Conservation (phyloP, 2,113 vertebrate genomes). For the Tupaia tana region DNA sequence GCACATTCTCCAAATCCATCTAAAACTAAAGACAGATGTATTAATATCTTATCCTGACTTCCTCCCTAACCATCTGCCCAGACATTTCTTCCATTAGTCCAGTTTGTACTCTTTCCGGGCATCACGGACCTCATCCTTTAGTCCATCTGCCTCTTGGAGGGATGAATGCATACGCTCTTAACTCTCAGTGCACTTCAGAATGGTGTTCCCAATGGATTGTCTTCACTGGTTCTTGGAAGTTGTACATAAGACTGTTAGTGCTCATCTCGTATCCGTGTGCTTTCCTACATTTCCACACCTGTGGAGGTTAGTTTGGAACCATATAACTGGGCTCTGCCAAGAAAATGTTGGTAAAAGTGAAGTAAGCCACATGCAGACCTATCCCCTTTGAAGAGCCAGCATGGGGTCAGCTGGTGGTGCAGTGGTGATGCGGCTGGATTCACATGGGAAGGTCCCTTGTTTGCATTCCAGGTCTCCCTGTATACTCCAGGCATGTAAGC, state of each 20-base stretch:
- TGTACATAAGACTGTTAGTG: background rate
- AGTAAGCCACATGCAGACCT: background rate
- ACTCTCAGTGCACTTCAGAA: background rate
- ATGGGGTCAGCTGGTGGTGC: too few species aligned
- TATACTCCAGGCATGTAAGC: too few species aligned
- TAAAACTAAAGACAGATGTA: slow-evolving; percentile 46
- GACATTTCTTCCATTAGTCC: background rate
- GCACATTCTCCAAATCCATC: slow-evolving; percentile 14
- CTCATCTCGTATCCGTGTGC: background rate
- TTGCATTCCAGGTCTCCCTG: too few species aligned
- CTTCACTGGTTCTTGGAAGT: background rate
- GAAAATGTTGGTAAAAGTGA: background rate
- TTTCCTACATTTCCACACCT: background rate
- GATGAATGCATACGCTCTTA: background rate
- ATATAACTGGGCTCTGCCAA: background rate
- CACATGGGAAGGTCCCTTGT: too few species aligned
- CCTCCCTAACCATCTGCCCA: background rate
- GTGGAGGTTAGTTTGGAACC: background rate
- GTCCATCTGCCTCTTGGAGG: background rate
- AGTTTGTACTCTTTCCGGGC: background rate
- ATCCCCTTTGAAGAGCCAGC: background rate
- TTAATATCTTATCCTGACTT: slow-evolving; percentile 51
- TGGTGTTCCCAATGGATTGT: background rate
- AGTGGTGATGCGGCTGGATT: too few species aligned
- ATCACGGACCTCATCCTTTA: background rate